phyloP scores from a whole-genome alignment of 2,888 invertebrate species.

The Phalera bucephala region DNA sequence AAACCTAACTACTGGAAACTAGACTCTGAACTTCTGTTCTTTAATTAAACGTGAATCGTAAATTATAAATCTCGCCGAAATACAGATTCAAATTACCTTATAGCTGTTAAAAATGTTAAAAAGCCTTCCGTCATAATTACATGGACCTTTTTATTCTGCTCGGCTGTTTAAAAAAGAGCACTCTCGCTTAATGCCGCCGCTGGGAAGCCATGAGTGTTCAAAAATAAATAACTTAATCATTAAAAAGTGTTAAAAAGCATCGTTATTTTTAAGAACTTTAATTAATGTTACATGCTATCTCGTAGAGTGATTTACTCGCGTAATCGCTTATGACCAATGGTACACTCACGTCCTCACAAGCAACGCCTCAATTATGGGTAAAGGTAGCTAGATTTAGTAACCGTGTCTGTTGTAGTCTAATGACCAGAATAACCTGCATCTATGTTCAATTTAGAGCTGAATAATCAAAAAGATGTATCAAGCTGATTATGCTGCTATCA shows the following conservation, averaged over 20 bases:
- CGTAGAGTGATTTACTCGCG: background rate
- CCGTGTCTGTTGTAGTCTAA: no score
- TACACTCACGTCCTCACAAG: no score
- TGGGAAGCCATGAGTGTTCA: slow-evolving; percentile 30
- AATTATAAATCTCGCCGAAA: slow-evolving; percentile 29
- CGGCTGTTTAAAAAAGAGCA: slow-evolving; percentile 32
- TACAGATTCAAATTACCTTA: slow-evolving; percentile 33
- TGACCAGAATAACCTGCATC: no score
- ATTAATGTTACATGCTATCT: background rate
- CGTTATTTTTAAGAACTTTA: slow-evolving; percentile 10
- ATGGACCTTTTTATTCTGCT: slow-evolving; percentile 35
- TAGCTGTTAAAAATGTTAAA: slow-evolving; percentile 41
- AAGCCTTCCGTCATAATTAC: slow-evolving; percentile 39
- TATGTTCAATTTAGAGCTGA: no score
- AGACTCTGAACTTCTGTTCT: slow-evolving; percentile 20
- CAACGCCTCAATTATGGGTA: no score
- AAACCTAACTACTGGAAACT: slow-evolving; percentile 7
- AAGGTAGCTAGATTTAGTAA: no score
- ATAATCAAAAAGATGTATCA: no score
- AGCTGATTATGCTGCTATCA: no score
- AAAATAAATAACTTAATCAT: slow-evolving; percentile 36
- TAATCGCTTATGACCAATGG: no score
- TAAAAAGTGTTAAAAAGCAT: slow-evolving; percentile 23
- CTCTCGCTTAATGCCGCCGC: slow-evolving; percentile 33
- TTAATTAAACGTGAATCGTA: slow-evolving; percentile 24